A percentile compares a stretch with the other conserved stretches of the same genome.
Conservation (phyloP, 2,113 vertebrate genomes). For the Phalacrocorax pelagicus region DNA sequence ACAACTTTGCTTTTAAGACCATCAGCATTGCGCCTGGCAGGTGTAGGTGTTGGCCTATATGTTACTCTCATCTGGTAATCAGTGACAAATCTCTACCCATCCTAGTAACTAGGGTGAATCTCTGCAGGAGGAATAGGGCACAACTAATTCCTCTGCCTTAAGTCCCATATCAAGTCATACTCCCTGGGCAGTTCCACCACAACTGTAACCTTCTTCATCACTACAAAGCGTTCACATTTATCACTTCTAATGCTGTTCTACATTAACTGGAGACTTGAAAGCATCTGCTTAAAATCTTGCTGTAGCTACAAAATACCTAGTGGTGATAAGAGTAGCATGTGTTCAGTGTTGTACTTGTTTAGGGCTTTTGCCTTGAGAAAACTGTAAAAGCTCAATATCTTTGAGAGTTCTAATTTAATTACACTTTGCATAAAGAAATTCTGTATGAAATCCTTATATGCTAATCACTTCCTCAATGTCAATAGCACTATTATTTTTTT, state of each 20-base stretch:
- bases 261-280: background rate
- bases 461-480: background rate
- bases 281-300: background rate
- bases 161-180: background rate
- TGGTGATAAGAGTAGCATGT: background rate
- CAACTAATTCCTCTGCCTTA: background rate
- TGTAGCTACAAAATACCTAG: background rate
- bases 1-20: background rate
- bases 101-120: background rate
- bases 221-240: background rate
- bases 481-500: background rate
- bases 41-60: background rate
- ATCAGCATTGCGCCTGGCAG: background rate
- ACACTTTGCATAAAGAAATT: background rate
- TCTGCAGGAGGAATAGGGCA: background rate
- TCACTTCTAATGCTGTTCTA: background rate
- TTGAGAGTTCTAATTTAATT: conserved; percentile 14
- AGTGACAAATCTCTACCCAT: background rate
- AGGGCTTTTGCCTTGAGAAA: background rate
- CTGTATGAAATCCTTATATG: background rate
- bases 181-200: background rate
- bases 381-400: background rate
- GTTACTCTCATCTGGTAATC: background rate
- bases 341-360: background rate
- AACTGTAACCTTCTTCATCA: background rate